Conservation (phyloP, 2,888 invertebrate genomes). For the Synergus umbraculus region DNA sequence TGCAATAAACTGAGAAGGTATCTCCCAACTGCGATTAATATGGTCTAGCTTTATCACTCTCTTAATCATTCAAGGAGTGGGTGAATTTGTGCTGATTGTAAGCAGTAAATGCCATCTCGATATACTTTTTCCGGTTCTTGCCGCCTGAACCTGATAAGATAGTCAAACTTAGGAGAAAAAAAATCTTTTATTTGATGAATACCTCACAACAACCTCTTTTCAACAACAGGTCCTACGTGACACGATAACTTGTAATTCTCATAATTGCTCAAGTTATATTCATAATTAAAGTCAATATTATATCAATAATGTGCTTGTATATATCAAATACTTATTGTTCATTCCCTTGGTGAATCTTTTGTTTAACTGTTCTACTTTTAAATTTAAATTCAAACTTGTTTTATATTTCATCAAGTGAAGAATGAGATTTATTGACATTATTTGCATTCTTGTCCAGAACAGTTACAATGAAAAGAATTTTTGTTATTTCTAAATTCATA, state of each 20-base stretch:
- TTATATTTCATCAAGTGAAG: too few relatives aligned
- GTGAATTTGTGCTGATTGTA: conserved; percentile 32
- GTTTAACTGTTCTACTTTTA: background rate
- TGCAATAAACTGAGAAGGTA: conserved; percentile 36
- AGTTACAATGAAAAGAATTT: background rate
- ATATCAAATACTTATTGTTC: background rate
- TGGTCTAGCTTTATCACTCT: conserved; percentile 53
- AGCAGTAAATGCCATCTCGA: conserved; percentile 33
- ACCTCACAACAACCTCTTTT: conserved; percentile 1
- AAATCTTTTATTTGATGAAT: conserved; percentile 23
- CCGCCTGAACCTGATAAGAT: conserved; percentile 35
- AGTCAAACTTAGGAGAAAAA: conserved; percentile 28
- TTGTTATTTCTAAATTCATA: background rate
- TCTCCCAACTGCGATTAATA: conserved; percentile 44
- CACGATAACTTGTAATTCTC: background rate
- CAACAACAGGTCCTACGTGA: conserved; percentile 4
- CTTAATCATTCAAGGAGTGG: conserved; percentile 38
- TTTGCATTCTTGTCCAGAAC: background rate
- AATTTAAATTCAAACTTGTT: too few relatives aligned
- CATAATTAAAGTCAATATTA: background rate
- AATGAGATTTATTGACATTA: background rate
- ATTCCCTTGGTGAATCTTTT: background rate
- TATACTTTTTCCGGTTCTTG: conserved; percentile 37
- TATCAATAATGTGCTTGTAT: background rate
- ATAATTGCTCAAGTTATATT: background rate